These are phyloP conservation scores for Idaea aversata DNA, from an alignment of 2,888 invertebrate species.

Conservation along the genomic window DNA sequence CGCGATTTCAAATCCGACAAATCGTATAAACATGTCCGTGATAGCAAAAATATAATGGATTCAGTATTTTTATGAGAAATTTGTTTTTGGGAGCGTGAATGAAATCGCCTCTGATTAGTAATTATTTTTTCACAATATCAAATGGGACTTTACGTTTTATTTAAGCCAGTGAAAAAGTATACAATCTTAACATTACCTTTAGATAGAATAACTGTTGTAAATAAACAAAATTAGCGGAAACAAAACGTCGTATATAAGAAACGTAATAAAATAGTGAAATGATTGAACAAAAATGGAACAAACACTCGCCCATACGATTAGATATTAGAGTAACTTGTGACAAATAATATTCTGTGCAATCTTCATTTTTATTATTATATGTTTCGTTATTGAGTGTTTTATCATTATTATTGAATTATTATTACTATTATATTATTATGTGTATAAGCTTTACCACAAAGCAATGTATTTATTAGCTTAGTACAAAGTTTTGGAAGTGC, in stretches of 20 bases:
- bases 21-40: slow-evolving; percentile 39
- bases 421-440: slow-evolving; percentile 58
- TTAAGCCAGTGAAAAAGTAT: slow-evolving; percentile 50
- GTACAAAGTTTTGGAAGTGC: slow-evolving; percentile 75
- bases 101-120: slow-evolving; percentile 76
- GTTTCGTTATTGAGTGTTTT: slow-evolving; percentile 57
- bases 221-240: slow-evolving; percentile 3
- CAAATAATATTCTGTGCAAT: slow-evolving; percentile 70
- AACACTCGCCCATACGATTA: slow-evolving; percentile 77
- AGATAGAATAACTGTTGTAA: slow-evolving; percentile 65
- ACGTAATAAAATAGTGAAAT: slow-evolving; percentile 59
- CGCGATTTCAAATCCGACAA: slow-evolving; percentile 63
- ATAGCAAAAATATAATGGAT: slow-evolving; percentile 39
- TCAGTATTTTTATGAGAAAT: slow-evolving; percentile 29
- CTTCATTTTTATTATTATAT: slow-evolving; percentile 58
- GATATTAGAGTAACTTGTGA: slow-evolving; percentile 50
- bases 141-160: slow-evolving; percentile 35
- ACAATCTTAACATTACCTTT: slow-evolving; percentile 50
- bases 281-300: slow-evolving; percentile 72
- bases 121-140: slow-evolving; percentile 37
- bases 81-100: slow-evolving; percentile 44
- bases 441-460: slow-evolving; percentile 67
- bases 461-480: slow-evolving; percentile 69
- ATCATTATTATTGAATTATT: slow-evolving; percentile 23
- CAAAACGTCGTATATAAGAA: slow-evolving; percentile 58